Conservation (phyloP, 2,888 invertebrate genomes). For the Pandemis cinnamomeana region DNA sequence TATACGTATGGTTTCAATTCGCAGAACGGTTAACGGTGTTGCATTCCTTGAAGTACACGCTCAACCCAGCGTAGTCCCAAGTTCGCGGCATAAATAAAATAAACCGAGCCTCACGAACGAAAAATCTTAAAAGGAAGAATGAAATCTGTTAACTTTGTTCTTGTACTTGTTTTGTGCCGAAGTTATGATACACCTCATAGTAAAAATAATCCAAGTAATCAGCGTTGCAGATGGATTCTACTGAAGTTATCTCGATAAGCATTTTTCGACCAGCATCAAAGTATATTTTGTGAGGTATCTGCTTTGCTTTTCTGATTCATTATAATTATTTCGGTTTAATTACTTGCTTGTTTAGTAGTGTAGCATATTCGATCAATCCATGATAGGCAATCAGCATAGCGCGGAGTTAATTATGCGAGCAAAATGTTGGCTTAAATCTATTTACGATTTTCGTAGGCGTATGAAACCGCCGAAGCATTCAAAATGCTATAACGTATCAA, state of each 20-base stretch:
- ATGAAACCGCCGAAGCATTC: not conserved
- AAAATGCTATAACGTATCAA: not conserved
- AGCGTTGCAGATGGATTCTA: no score
- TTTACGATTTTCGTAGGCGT: not conserved
- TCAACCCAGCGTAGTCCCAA: not conserved
- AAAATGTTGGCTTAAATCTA: not conserved
- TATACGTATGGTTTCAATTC: not conserved
- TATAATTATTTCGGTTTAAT: not conserved
- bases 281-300: no score
- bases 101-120: not conserved
- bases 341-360: not conserved
- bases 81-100: not conserved
- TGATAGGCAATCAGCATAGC: not conserved
- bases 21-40: conserved; percentile 4
- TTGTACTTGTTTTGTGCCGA: not conserved
- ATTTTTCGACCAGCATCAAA: no score
- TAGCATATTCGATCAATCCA: not conserved
- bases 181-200: no score
- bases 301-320: no score
- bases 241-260: no score
- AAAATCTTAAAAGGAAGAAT: not conserved
- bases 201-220: no score
- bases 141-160: not conserved
- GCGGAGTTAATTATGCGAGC: not conserved
- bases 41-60: not conserved